Evolutionary conservation across 2,888 invertebrate genomes (phyloP), one percentile per base, ranked within the genome.

Genomic region (Ophonus ardosiacus): DNA sequence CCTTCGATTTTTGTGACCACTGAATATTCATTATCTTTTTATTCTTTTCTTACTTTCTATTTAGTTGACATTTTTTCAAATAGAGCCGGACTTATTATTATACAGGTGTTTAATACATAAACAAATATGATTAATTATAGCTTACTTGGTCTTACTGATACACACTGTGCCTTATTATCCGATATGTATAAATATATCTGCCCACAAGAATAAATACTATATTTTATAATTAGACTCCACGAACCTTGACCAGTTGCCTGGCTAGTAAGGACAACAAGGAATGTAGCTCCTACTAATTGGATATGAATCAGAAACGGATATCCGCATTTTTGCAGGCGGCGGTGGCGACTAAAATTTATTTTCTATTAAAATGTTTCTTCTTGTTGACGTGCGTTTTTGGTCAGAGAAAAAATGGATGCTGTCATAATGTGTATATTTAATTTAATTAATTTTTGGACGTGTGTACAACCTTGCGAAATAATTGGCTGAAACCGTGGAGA

Each of bases 141-240:
- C 15, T 61, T 79, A 15, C 57, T 51, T 57, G 57, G 40, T 74
- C 18, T 18, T 15, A 68, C 43, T 51, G 43, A 18, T 8, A 24
- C 71, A 74, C 18, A 68, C 43, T 74, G 18, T 43, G 8, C 10
- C 10, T 17, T 40, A 43, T 51, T 51, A 51, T 51, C 43, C 43
- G 43, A 51, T 51, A 51, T 51, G 43, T 43, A 74, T 74, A 74
- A 74, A 74, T 74, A 74, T 40, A 59, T 59, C 21, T 79, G 38
- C 40, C 59, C 59, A 51, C 43, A 6, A 57, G 24, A 79, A n/a
- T 31, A 17, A 79, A 79, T 56, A 79, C 31, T 38, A 31, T 79
- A 61, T 61, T 79, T 79, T 79, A 79, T 79, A 79, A 79, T 79
- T 79, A 79, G 59, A 24, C 79, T 17, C 43, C 15, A 15, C 68